Percentiles rank a stretch among this genome's conserved stretches.
These are phyloP conservation scores for Octopus bimaculoides DNA, from an alignment of 1,140 invertebrate genomes.

Conservation along the genomic window DNA sequence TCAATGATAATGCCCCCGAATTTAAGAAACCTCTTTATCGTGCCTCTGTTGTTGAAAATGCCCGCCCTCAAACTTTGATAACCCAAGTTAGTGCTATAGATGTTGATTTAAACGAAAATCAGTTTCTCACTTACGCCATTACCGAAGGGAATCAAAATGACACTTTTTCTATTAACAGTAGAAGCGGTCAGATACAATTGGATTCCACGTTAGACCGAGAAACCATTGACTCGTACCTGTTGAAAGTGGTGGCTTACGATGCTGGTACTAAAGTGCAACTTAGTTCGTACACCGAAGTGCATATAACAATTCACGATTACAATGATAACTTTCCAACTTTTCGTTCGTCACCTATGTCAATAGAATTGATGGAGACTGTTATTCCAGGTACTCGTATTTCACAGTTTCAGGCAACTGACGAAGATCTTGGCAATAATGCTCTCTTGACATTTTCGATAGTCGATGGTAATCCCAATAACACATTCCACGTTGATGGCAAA, in stretches of 20 bases:
- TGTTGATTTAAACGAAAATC: constrained; percentile 65
- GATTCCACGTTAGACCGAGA: constrained; percentile 79
- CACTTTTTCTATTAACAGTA: constrained; percentile 42
- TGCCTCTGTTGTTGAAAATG: constrained; percentile 82
- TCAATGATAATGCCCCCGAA: constrained; percentile 88
- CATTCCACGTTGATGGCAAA: constrained; percentile 75
- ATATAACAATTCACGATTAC: constrained; percentile 74
- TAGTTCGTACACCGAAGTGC: constrained; percentile 69
- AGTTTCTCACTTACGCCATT: constrained; percentile 71
- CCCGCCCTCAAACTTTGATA: constrained; percentile 66
- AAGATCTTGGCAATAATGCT: constrained; percentile 62
- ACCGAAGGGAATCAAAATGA: constrained; percentile 71
- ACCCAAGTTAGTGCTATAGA: constrained; percentile 76
- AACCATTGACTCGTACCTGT: constrained; percentile 53
- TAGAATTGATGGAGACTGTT: constrained; percentile 22
- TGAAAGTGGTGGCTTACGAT: constrained; percentile 71
- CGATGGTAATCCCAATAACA: constrained; percentile 87
- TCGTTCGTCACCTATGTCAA: constrained; percentile 9
- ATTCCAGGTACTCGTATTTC: constrained; percentile 38
- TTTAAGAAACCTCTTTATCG: constrained; percentile 80
- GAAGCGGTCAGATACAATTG: constrained; percentile 40
- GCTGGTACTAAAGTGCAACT: constrained; percentile 68
- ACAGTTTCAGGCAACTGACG: constrained; percentile 48
- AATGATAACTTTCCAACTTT: constrained; percentile 85
- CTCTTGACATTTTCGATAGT: constrained; percentile 76